phyloP scores from a whole-genome alignment of 30 jellyfish, hydroid and myxozoan genomes.

The Aurelia sp. region DNA sequence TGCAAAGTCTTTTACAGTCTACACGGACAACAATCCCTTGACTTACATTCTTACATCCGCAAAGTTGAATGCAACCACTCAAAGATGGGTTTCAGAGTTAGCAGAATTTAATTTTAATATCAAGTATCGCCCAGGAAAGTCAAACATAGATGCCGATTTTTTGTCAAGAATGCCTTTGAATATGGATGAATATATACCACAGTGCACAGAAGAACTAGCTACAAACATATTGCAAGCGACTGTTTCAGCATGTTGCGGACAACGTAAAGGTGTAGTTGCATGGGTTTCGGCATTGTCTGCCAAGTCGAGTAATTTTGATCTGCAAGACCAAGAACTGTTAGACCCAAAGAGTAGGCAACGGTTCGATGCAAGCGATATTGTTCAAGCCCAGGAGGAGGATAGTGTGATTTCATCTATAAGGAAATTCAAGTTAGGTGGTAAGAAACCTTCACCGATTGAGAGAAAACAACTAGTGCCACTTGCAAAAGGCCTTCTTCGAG shows the following conservation, averaged over 20 bases:
- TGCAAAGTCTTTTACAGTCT: slow-evolving; percentile 49
- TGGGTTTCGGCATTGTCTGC: not conserved
- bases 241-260: not conserved
- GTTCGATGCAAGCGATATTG: not conserved
- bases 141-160: not conserved
- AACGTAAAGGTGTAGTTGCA: not conserved
- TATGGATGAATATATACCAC: not conserved
- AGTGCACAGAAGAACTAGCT: not conserved
- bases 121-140: not conserved
- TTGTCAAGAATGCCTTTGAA: not conserved
- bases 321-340: not conserved
- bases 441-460: slow-evolving; percentile 18
- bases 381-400: not conserved
- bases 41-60: slow-evolving; percentile 26
- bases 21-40: slow-evolving; percentile 49
- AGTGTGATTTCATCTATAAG: slow-evolving; percentile 3
- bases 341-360: not conserved
- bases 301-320: not conserved
- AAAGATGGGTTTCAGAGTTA: slow-evolving; percentile 58
- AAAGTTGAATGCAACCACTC: slow-evolving; percentile 56
- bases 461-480: slow-evolving; percentile 18
- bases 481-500: not conserved
- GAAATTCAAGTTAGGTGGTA: slow-evolving; percentile 16
- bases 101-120: slow-evolving; percentile 1
- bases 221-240: slow-evolving; percentile 13